phyloP scores from a whole-genome alignment of 1,140 invertebrate genomes.

The Lethocerus indicus region DNA sequence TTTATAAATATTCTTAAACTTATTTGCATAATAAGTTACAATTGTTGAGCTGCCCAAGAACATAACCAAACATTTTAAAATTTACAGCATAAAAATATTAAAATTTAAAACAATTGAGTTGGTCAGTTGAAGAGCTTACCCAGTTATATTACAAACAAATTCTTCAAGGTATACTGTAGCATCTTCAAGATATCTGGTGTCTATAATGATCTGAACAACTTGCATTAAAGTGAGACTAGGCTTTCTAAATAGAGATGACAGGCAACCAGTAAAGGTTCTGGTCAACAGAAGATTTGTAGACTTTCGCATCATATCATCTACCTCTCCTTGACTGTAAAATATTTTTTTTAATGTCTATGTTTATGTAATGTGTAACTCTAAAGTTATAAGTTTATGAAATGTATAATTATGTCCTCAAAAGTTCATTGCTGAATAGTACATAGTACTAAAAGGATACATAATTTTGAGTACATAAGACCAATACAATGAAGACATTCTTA shows the following conservation, averaged over 20 bases:
- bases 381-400: not conserved
- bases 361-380: not conserved
- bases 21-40: no score
- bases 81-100: no score
- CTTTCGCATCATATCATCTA: constrained; percentile 91
- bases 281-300: constrained; percentile 89
- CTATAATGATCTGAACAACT: constrained; percentile 84
- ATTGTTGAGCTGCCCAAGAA: no score
- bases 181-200: constrained; percentile 92
- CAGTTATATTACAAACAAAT: constrained; percentile 90
- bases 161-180: constrained; percentile 90
- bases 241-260: constrained; percentile 77
- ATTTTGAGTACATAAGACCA: no score
- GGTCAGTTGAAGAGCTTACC: constrained; percentile 38
- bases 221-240: constrained; percentile 78
- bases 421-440: no score
- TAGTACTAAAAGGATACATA: no score
- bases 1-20: no score
- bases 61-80: no score
- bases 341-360: constrained; percentile 4
- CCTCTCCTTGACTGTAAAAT: constrained; percentile 56
- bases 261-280: constrained; percentile 79
- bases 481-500: no score
- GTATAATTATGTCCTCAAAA: no score
- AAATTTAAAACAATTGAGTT: no score